Evolutionary conservation across 2,113 vertebrate species (phyloP).

Genomic region (Malurus alboscapulatus): DNA sequence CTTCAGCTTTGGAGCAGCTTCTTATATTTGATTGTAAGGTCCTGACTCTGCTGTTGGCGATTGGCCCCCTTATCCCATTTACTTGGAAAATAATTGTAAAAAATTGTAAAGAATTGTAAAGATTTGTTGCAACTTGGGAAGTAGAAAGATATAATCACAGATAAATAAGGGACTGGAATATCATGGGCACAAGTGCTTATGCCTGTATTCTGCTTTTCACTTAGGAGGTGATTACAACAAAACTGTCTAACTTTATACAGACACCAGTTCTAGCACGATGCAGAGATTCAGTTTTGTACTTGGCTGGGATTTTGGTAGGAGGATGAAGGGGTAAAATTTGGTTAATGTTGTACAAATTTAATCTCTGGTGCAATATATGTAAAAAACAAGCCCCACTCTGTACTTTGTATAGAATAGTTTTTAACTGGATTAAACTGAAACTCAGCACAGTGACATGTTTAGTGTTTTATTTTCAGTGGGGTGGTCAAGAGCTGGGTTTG

Average conservation of each 20-base stretch:
- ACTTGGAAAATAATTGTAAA: neutral
- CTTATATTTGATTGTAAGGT: neutral
- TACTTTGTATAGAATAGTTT: slow-evolving; percentile 64
- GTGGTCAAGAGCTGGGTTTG: neutral
- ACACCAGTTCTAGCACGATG: neutral
- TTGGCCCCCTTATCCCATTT: neutral
- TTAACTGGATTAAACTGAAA: slow-evolving; percentile 70
- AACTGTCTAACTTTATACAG: neutral
- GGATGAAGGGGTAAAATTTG: neutral
- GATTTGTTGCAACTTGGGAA: neutral
- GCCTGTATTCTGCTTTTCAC: neutral
- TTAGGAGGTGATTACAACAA: neutral
- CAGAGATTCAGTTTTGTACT: slow-evolving; percentile 1
- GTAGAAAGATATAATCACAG: neutral
- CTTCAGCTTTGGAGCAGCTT: neutral
- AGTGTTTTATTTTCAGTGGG: neutral
- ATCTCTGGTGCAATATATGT: slow-evolving; percentile 58
- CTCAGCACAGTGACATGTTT: neutral
- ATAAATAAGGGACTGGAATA: neutral
- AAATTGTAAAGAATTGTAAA: neutral
- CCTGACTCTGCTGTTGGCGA: neutral
- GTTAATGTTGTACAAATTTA: slow-evolving; percentile 37
- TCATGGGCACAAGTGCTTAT: neutral
- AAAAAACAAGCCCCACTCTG: neutral
- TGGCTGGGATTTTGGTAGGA: slow-evolving; percentile 28